Conservation (phyloP, 1,140 invertebrate genomes). For the Drosophila ironensis region DNA sequence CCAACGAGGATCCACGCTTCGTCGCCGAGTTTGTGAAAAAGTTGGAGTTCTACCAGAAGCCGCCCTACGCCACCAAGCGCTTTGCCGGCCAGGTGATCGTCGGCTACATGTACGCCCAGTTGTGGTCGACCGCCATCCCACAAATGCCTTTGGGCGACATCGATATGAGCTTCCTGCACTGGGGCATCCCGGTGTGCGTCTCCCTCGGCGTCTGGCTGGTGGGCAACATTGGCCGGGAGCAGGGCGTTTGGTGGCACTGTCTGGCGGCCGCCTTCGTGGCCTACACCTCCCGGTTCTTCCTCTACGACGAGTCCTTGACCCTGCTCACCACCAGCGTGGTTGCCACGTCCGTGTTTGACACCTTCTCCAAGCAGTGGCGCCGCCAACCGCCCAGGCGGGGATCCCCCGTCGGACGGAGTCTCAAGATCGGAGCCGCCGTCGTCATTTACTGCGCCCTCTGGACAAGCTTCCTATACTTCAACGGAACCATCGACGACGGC, state of each 20-base stretch:
- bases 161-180: constrained; percentile 87
- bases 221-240: constrained; percentile 93
- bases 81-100: constrained; percentile 90
- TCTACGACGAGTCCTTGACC: constrained; percentile 87
- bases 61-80: constrained; percentile 89
- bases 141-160: constrained; percentile 87
- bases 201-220: constrained; percentile 93
- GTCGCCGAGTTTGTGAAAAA: constrained; percentile 86
- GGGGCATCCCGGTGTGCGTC: constrained; percentile 88
- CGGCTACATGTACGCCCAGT: constrained; percentile 90
- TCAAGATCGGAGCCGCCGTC: constrained; percentile 84
- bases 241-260: constrained; percentile 87
- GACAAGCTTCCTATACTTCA: constrained; percentile 93
- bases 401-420: constrained; percentile 80
- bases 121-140: constrained; percentile 90
- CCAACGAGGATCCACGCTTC: constrained; percentile 90
- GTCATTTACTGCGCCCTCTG: constrained; percentile 89
- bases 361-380: constrained; percentile 90
- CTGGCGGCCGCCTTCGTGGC: constrained; percentile 87
- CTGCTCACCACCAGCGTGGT: constrained; percentile 86
- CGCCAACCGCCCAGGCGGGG: constrained; percentile 84
- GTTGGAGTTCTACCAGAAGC: constrained; percentile 87
- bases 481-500: constrained; percentile 92
- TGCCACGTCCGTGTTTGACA: constrained; percentile 88
- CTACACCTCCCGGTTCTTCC: constrained; percentile 86